Conservation (phyloP, 2,888 invertebrate genomes). For the Pseudoips prasinana region DNA sequence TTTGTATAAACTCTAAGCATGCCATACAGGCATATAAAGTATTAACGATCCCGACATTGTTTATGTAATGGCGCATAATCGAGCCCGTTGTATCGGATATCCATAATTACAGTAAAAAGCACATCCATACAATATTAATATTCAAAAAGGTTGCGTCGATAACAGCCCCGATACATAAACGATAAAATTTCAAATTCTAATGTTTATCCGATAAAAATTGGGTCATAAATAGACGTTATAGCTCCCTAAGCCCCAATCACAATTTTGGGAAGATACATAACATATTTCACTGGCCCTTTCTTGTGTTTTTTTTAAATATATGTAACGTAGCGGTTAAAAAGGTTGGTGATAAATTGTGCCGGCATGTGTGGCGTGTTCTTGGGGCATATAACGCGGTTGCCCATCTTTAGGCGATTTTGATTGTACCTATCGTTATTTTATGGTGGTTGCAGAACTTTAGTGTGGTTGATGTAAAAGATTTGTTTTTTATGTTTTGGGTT, state of each 20-base stretch:
- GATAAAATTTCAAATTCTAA: slow-evolving; percentile 70
- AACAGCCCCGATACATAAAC: slow-evolving; percentile 38
- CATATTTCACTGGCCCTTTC: slow-evolving; percentile 57
- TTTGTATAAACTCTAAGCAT: no score
- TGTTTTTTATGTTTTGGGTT: no score
- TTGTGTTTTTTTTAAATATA: slow-evolving; percentile 45
- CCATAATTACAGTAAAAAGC: slow-evolving; percentile 30
- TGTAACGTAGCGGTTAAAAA: slow-evolving; percentile 53
- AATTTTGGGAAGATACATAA: slow-evolving; percentile 67
- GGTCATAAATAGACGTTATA: slow-evolving; percentile 72
- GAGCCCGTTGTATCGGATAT: slow-evolving; percentile 23
- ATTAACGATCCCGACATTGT: slow-evolving; percentile 3
- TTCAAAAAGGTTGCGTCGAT: slow-evolving; percentile 41
- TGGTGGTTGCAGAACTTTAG: slow-evolving; percentile 25
- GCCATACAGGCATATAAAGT: no score
- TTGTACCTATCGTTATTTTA: slow-evolving; percentile 26
- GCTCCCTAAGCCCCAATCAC: slow-evolving; percentile 74
- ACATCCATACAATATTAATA: slow-evolving; percentile 28
- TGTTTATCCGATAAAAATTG: slow-evolving; percentile 74
- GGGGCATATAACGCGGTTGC: slow-evolving; percentile 36
- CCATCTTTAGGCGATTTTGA: slow-evolving; percentile 25
- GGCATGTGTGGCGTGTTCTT: slow-evolving; percentile 49
- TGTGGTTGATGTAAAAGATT: no score
- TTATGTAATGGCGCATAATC: slow-evolving; percentile 20
- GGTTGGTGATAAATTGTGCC: slow-evolving; percentile 60